Percentiles rank a stretch among this genome's conserved stretches.
These are phyloP conservation scores for rat (Rattus norvegicus) DNA, from an alignment of 2,113 vertebrate species.

Conservation along the genomic window GRCr8 NC_086039.1:73744501-73745000, in stretches of 20 bases:
- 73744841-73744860: background rate
- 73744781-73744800: background rate
- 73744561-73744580: background rate
- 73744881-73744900: background rate
- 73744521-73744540: background rate
- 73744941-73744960: too few relatives aligned
- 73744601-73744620: slow-evolving; percentile 1
- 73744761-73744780: background rate
- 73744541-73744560: background rate
- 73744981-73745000: too few relatives aligned
- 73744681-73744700: too few relatives aligned
- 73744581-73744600: background rate
- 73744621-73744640: slow-evolving; percentile 14
- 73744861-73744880: background rate
- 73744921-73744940: background rate
- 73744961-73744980: too few relatives aligned
- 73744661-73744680: background rate
- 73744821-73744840: too few relatives aligned
- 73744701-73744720: background rate
- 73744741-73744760: background rate
- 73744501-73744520: background rate
- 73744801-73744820: background rate
- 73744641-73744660: background rate
- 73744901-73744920: background rate
- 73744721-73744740: slow-evolving; percentile 28